Evolutionary conservation across 1,140 invertebrate species (phyloP).

Genomic region (Drosophila nikananu): DNA sequence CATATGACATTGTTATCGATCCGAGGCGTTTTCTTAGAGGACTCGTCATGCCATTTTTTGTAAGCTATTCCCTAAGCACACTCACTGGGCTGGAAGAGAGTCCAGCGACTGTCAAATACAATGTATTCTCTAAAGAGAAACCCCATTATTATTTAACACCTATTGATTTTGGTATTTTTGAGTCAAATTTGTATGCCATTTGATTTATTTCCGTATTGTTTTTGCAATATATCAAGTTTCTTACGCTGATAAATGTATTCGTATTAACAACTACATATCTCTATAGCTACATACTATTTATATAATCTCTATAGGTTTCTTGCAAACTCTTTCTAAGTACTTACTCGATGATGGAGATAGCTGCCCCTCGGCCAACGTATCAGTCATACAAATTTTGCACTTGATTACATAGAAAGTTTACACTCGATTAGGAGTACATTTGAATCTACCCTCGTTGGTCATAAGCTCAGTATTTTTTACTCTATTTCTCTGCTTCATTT

Average conservation of each 20-base stretch:
- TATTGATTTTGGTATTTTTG: constrained; percentile 12
- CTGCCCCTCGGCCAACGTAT: constrained; percentile 39
- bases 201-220: constrained; percentile 28
- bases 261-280: constrained; percentile 44
- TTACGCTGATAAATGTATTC: constrained; percentile 60
- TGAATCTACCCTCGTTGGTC: constrained; percentile 13
- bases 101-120: constrained; percentile 23
- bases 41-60: constrained; percentile 17
- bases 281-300: constrained; percentile 49
- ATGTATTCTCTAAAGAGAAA: constrained; percentile 6
- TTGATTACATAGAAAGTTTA: constrained; percentile 1
- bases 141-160: not conserved
- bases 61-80: constrained; percentile 25
- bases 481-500: constrained; percentile 39
- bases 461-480: constrained; percentile 4
- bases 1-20: constrained; percentile 10
- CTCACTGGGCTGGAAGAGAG: constrained; percentile 13
- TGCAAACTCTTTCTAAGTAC: constrained; percentile 38
- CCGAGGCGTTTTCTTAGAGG: constrained; percentile 14
- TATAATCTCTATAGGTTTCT: constrained; percentile 46
- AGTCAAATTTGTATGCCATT: constrained; percentile 36
- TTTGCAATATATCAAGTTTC: constrained; percentile 47
- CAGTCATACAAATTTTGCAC: constrained; percentile 33
- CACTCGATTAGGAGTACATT: constrained; percentile 29
- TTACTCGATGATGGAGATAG: constrained; percentile 1